Conservation (phyloP, 2,113 vertebrate species). For the Laterallus jamaicensis region DNA sequence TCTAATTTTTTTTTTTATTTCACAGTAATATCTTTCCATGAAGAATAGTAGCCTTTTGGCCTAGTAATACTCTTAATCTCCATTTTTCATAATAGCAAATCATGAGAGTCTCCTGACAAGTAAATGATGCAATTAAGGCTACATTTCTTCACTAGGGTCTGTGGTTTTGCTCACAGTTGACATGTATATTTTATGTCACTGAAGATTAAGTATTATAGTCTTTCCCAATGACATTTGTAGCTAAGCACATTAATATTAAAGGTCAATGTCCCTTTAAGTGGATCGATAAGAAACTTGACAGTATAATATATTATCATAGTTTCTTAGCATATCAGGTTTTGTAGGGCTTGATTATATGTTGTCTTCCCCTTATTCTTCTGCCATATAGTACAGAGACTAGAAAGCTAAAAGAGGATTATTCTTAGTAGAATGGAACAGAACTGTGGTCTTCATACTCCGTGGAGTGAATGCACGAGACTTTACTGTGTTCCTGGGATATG, state of each 20-base stretch:
- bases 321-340: not conserved
- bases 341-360: not conserved
- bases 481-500: not conserved
- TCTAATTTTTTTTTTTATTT: constrained; percentile 20
- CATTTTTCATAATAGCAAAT: constrained; percentile 31
- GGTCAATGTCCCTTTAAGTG: constrained; percentile 46
- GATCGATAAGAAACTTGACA: constrained; percentile 32
- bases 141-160: not conserved
- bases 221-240: constrained; percentile 40
- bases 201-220: constrained; percentile 34
- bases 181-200: constrained; percentile 14
- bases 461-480: not conserved
- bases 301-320: not conserved
- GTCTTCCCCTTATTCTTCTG: not conserved
- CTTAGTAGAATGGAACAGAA: not conserved
- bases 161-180: not conserved
- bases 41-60: not conserved
- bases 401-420: not conserved
- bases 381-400: not conserved
- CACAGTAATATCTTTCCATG: not conserved
- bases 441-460: not conserved
- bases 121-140: constrained; percentile 15
- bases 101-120: not conserved
- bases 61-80: not conserved
- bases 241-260: constrained; percentile 45